Percentiles rank a stretch among this genome's conserved stretches.
These are phyloP conservation scores for Aricia artaxerxes DNA, from an alignment of 2,888 invertebrate genomes.

Conservation along the genomic window DNA sequence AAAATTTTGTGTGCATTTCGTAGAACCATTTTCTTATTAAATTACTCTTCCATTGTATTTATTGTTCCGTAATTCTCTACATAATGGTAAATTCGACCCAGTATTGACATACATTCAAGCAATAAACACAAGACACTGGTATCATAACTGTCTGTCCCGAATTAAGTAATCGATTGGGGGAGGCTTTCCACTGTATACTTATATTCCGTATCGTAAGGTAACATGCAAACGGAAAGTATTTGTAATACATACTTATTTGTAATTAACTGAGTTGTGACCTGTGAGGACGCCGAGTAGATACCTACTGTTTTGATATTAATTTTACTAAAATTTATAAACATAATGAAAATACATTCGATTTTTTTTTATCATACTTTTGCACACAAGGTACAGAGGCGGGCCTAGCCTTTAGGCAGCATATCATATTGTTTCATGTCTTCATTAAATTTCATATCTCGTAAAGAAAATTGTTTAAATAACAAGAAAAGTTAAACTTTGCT, in stretches of 20 bases:
- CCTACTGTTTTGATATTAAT: not conserved
- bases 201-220: not conserved
- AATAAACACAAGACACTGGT: not conserved
- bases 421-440: not conserved
- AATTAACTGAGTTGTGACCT: not conserved
- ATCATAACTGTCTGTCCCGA: slow-evolving; percentile 4
- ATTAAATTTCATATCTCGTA: not conserved
- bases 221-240: not conserved
- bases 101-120: not conserved
- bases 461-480: too few relatives aligned
- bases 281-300: not conserved
- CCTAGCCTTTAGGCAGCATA: too few relatives aligned
- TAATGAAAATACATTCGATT: not conserved
- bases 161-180: slow-evolving; percentile 14
- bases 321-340: not conserved
- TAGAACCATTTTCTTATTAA: too few relatives aligned
- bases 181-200: not conserved
- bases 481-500: not conserved
- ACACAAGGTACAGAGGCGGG: too few relatives aligned
- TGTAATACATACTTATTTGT: not conserved
- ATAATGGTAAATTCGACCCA: not conserved
- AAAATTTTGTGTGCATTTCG: too few relatives aligned
- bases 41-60: not conserved
- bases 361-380: not conserved
- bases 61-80: not conserved